Base-by-base conservation (phyloP, 2,888 invertebrate genomes). In the Zhuqinia jingwanae region DNA sequence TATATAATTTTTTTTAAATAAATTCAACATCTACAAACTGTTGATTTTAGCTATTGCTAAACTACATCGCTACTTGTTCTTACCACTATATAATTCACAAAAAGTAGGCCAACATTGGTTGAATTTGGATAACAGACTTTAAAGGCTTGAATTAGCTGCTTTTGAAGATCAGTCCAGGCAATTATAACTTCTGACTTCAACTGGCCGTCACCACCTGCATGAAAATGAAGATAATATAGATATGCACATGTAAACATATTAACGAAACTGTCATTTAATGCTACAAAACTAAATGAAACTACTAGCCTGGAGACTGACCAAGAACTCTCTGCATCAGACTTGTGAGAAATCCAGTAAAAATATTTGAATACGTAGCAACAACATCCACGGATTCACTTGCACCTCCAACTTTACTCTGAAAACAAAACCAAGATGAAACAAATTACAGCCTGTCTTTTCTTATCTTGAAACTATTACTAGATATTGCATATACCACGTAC, bases 71-170 rank as follows among this genome's bases (percentile, higher is more conserved):
- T n/a, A 30, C 27, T 30, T 5, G 3, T 22, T 80, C 89, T 84
- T 82, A 90, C 90, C 58, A 88, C 85, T n/a, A 88, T 5, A 60
- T 81, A 68, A 27, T 88, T 81, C 3, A 89, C 88, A 63, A 90
- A 88, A 10, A 88, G 60, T n/a, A 87, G 58, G 13, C 89, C 89
- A 56, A 88, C 77, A 22, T 84, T 86, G n/a, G 82, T 36, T 56
- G 84, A 83, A 63, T 79, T 83, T 11, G 89, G 90, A 76, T 88
- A 88, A 50, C 89, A 87, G 22, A 83, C 42, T 42, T 85, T 87
- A 50, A 89, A 88, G 0, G 87, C 76, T 13, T 85, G 65, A 73
- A 90, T 89, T 36, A 89, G 47, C 17, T 88, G 45, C 47, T 65
- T 82, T 65, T 88, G 82, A 47, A 87, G 80, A 15, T 87, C 86